These are phyloP conservation scores for Xiphophorus maculatus DNA, from an alignment of 2,113 vertebrate species.

Conservation along the genomic window DNA sequence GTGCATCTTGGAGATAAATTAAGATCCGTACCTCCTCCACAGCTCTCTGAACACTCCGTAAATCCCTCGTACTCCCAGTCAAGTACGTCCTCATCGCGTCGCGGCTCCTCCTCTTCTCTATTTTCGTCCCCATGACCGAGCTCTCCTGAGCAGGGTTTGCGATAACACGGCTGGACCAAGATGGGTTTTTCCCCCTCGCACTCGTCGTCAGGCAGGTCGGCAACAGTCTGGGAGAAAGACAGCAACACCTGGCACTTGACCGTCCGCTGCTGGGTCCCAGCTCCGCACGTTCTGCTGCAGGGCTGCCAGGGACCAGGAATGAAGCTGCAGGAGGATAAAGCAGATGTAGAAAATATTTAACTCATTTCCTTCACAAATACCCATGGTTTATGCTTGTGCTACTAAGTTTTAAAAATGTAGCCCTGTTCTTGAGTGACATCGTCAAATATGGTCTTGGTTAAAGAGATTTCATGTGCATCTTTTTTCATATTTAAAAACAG, in stretches of 20 bases:
- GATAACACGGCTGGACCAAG: slow-evolving; percentile 85
- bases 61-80: slow-evolving; percentile 97
- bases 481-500: slow-evolving; percentile 56
- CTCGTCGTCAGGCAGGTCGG: slow-evolving; percentile 91
- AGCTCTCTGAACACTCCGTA: slow-evolving; percentile 91
- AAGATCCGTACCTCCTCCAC: slow-evolving; percentile 89
- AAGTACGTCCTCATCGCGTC: slow-evolving; percentile 84
- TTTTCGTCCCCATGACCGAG: slow-evolving; percentile 60
- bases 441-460: slow-evolving; percentile 70
- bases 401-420: slow-evolving; percentile 58
- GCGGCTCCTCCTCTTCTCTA: slow-evolving; percentile 41
- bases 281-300: slow-evolving; percentile 91
- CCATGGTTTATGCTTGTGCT: slow-evolving; percentile 52
- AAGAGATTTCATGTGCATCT: slow-evolving; percentile 60
- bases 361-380: not conserved
- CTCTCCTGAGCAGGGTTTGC: slow-evolving; percentile 82
- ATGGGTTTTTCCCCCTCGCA: slow-evolving; percentile 89
- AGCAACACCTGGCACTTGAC: slow-evolving; percentile 94
- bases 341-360: not conserved
- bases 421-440: slow-evolving; percentile 32
- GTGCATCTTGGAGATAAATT: not conserved
- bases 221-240: slow-evolving; percentile 93
- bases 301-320: slow-evolving; percentile 90
- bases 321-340: slow-evolving; percentile 79
- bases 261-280: slow-evolving; percentile 84